phyloP scores from a whole-genome alignment of 1,140 invertebrate species.

The Diabrotica undecimpunctata region DNA sequence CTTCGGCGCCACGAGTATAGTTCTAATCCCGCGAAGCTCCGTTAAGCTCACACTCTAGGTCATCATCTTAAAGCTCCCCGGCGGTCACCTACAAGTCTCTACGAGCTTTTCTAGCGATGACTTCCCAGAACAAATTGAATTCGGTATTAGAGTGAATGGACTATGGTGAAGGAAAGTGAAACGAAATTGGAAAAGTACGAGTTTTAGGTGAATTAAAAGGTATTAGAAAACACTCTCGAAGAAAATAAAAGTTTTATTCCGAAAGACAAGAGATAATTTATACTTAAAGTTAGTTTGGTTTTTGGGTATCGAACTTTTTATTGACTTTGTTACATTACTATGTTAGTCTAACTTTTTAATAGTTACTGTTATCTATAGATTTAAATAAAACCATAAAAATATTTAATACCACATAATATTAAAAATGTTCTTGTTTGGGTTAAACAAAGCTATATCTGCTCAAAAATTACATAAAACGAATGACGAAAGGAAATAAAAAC shows the following conservation, averaged over 20 bases:
- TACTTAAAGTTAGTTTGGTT: not conserved
- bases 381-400: too few relatives aligned
- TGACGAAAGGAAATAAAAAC: too few relatives aligned
- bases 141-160: not conserved
- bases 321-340: too few relatives aligned
- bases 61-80: constrained; percentile 18
- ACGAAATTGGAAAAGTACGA: constrained; percentile 2
- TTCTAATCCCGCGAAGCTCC: constrained; percentile 20
- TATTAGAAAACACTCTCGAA: not conserved
- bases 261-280: not conserved
- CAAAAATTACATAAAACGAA: too few relatives aligned
- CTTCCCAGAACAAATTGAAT: constrained; percentile 1
- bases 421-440: too few relatives aligned
- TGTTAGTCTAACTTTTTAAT: too few relatives aligned
- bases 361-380: too few relatives aligned
- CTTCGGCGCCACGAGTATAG: constrained; percentile 20
- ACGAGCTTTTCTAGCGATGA: not conserved
- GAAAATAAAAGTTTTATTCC: constrained; percentile 3
- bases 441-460: too few relatives aligned
- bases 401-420: too few relatives aligned
- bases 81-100: constrained; percentile 14
- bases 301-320: not conserved
- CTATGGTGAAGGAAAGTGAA: not conserved
- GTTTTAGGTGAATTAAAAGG: not conserved
- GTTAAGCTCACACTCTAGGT: constrained; percentile 11